Evolutionary conservation across 2,797 vertebrate species (phyloP), one percentile per base, ranked within the genome.

Genomic region (Gadopsis bispinosus): DNA sequence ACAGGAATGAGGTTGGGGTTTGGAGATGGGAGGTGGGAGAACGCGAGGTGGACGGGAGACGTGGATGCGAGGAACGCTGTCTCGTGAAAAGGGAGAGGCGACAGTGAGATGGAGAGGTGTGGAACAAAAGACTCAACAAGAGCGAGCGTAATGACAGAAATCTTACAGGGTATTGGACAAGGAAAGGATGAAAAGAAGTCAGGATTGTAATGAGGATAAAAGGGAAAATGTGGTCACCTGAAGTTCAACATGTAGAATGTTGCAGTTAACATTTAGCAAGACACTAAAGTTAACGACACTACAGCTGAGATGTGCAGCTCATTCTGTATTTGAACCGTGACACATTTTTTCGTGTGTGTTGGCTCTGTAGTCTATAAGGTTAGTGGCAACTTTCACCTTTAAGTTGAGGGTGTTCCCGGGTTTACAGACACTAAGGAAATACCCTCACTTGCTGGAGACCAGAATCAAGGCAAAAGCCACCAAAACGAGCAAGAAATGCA

Each of bases 31-130:
- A 64, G 67, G n/a, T 16, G 54, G 48, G 55, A 29, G 54, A 67
- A 55, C 72, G 63, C 1, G 31, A 77, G 73, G 80, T 53, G 63
- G 70, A 81, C 4, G 26, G 56, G 69, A 74, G 75, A 77, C 66
- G 37, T 31, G 50, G 55, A 61, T 33, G 20, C 6, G 29, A n/a
- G 20, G 17, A 13, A 53, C 72, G 50, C 60, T 37, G 20, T 22
- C 47, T 51, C 33, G 11, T 51, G 54, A 51, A 48, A 29, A 75
- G 66, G 54, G 37, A 45, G 43, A 37, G 45, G 22, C 33, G 78
- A 68, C 60, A 61, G 50, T 4, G 63, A 64, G 72, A 69, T 62
- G 51, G 26, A 67, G 33, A 67, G 26, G 17, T 1, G 9, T 39
- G 17, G 64, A 68, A 56, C 64, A 11, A 53, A 59, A 64, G 35